Percentiles rank a stretch among this genome's conserved stretches.
phyloP scores from a whole-genome alignment of 2,113 vertebrate species.

The Andinoacara biseriatus region DNA sequence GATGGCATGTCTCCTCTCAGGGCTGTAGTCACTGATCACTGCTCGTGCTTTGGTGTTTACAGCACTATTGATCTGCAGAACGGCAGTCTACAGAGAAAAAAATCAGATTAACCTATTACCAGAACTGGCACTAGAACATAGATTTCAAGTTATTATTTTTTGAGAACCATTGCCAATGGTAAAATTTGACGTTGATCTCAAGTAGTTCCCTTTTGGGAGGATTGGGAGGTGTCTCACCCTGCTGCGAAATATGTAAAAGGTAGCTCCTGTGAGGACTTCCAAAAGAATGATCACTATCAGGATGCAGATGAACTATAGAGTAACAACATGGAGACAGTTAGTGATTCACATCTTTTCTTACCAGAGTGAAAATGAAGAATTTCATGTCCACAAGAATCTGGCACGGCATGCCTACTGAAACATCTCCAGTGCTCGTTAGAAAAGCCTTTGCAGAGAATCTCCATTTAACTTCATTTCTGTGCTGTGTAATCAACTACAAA shows the following conservation, averaged over 20 bases:
- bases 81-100: constrained; percentile 14
- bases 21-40: constrained; percentile 13
- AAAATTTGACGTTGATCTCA: background rate
- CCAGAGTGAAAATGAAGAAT: too few species aligned
- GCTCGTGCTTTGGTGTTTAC: background rate
- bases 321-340: background rate
- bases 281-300: constrained; percentile 49
- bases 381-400: too few species aligned
- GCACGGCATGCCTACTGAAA: background rate
- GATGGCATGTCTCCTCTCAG: constrained; percentile 14
- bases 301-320: constrained; percentile 43
- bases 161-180: background rate
- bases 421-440: background rate
- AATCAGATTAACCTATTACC: background rate
- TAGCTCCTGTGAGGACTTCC: constrained; percentile 26
- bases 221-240: constrained; percentile 37
- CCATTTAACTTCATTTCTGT: background rate
- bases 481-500: background rate
- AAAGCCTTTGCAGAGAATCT: background rate
- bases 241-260: constrained; percentile 38
- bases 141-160: background rate
- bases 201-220: background rate
- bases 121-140: background rate
- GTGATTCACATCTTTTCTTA: background rate
- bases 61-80: constrained; percentile 3